A percentile compares a stretch with the other conserved stretches of the same genome.
Evolutionary conservation across 2,888 invertebrate species (phyloP).

Genomic region (Sminthurides aquaticus): DNA sequence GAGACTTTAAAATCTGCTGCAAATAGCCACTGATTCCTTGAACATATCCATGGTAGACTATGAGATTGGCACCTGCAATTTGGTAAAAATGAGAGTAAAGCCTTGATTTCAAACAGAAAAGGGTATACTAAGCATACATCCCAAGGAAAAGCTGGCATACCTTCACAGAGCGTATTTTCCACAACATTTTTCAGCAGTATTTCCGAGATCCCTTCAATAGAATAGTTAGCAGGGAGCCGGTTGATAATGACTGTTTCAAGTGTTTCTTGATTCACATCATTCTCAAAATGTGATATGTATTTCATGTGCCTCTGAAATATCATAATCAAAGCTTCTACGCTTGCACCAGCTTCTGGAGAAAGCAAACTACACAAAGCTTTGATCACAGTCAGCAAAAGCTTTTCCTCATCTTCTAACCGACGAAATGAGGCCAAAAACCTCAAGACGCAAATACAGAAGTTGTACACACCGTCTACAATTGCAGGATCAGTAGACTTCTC

Average conservation of each 20-base stretch:
- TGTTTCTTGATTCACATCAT: background rate
- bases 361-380: background rate
- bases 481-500: background rate
- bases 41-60: conserved; percentile 2
- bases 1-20: background rate
- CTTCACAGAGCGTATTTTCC: no score
- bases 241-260: background rate
- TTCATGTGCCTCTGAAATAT: background rate
- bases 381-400: background rate
- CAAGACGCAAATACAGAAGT: background rate
- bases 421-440: background rate
- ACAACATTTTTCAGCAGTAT: no score
- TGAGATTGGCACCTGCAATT: conserved; percentile 3
- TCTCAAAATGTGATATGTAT: background rate
- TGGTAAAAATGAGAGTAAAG: background rate
- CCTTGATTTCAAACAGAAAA: background rate
- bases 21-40: conserved; percentile 7
- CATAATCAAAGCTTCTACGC: background rate
- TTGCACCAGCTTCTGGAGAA: background rate
- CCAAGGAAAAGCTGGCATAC: no score
- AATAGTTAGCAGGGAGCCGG: no score
- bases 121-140: background rate
- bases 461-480: background rate
- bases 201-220: no score
- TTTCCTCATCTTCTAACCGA: background rate